Conservation (phyloP, 2,113 vertebrate genomes). For the Panthera uncia region DNA sequence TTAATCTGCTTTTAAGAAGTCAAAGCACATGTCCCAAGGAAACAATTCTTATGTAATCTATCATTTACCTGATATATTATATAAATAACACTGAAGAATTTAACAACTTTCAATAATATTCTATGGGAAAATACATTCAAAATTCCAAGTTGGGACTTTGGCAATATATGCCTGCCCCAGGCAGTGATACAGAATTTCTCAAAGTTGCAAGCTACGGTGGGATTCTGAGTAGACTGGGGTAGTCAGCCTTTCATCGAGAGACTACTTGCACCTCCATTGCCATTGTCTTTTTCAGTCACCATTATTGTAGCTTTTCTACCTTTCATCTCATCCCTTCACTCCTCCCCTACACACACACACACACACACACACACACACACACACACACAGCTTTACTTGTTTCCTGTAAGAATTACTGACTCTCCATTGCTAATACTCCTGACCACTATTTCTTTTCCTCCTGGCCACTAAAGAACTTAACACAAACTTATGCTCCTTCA, state of each 20-base stretch:
- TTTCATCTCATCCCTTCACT: neutral
- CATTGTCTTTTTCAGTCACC: neutral
- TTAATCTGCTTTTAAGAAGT: constrained; percentile 22
- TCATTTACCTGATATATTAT: neutral
- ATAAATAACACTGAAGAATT: neutral
- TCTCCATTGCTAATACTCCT: neutral
- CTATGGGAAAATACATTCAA: constrained; percentile 13
- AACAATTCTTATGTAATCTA: neutral
- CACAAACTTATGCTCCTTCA: neutral
- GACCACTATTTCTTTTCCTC: neutral
- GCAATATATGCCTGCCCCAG: neutral
- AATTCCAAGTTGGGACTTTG: neutral
- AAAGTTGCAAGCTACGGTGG: neutral
- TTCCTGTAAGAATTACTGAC: neutral
- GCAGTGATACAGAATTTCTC: neutral
- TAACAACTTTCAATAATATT: neutral
- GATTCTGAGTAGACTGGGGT: neutral
- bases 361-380: neutral
- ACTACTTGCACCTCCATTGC: neutral
- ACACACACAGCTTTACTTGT: neutral
- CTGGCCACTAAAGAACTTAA: neutral
- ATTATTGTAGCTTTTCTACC: neutral
- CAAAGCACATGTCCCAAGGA: neutral
- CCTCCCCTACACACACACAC: no score
- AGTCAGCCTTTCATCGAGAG: neutral